phyloP scores from a whole-genome alignment of 2,113 vertebrate genomes.

The Onychostoma macrolepis region DNA sequence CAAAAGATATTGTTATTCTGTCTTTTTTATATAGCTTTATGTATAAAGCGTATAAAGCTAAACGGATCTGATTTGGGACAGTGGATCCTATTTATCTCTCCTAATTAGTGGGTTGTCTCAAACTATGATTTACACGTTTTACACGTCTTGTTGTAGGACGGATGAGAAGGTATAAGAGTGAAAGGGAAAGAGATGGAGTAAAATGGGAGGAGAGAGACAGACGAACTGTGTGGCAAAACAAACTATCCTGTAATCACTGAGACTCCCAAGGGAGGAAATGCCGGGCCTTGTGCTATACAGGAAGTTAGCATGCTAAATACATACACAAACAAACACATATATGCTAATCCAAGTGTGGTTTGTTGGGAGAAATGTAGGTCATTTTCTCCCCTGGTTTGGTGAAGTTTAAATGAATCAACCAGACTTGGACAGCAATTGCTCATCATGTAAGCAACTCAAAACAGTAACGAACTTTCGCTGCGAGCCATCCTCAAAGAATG shows the following conservation, averaged over 20 bases:
- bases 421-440: not conserved
- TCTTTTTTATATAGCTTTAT: too few species aligned
- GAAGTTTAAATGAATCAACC: constrained; percentile 5
- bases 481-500: not conserved
- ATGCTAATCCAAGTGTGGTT: constrained; percentile 24
- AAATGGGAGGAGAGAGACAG: constrained; percentile 16
- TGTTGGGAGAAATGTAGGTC: constrained; percentile 24
- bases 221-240: constrained; percentile 43
- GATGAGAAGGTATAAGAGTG: not conserved
- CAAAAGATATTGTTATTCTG: too few species aligned
- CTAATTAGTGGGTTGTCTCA: not conserved
- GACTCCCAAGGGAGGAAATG: constrained; percentile 71
- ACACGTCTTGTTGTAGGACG: not conserved
- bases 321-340: constrained; percentile 22
- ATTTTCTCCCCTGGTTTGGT: constrained; percentile 27
- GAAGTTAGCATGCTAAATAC: constrained; percentile 57
- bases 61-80: too few species aligned
- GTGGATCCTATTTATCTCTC: not conserved
- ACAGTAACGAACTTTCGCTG: not conserved
- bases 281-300: constrained; percentile 62
- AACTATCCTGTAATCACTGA: constrained; percentile 65
- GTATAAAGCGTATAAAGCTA: too few species aligned
- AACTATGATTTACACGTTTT: not conserved
- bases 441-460: not conserved
- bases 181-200: constrained; percentile 40